Evolutionary conservation across 2,888 invertebrate genomes (phyloP), one percentile per base, ranked within the genome.

Genomic region (Rhaphigaster nebulosa): DNA sequence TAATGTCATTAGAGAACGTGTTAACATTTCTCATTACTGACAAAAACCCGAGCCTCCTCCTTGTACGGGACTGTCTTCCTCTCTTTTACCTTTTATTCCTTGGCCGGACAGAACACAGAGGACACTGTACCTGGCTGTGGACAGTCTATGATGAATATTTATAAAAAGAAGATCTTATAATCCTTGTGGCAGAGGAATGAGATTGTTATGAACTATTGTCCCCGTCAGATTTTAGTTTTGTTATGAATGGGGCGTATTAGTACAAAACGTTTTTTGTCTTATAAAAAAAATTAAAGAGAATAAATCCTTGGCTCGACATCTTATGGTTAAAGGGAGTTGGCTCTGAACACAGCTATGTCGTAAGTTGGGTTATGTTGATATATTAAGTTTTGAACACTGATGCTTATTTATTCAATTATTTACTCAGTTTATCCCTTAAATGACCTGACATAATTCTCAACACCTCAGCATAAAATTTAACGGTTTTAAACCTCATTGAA

Each of bases 11-110:
- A 84, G 84, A 50, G 45, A 13, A 41, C 84, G 84, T 84, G 84
- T 84, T 84, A 84, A 84, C 84, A 84, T 84, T 84, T 84, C 84
- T 84, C 84, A 84, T 84, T 45, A 84, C 84, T 45, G 84, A 84
- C 45, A 84, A 41, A 26, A 45, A 4, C 84, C 41, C n/a, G 84
- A 50, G 13, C n/a, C 45, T 41, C 45, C 15, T 45, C 45, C 84
- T 41, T 84, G 84, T 84, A 84, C 34, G 34, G 70, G 2, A 10
- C n/a, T 84, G 45, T 84, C n/a, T 41, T 5, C 45, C n/a, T 84
- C 12, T 26, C 84, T 84, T 84, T 45, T 84, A 45, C n/a, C 45
- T 84, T 84, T 45, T 84, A 45, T 45, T 84, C 84, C 84, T 84
- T 84, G 0, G 13, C n/a, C 45, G 45, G 84, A 45, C 13, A 45